phyloP scores from a whole-genome alignment of 2,113 vertebrate genomes.

The Ophthalmolycus amberensis region DNA sequence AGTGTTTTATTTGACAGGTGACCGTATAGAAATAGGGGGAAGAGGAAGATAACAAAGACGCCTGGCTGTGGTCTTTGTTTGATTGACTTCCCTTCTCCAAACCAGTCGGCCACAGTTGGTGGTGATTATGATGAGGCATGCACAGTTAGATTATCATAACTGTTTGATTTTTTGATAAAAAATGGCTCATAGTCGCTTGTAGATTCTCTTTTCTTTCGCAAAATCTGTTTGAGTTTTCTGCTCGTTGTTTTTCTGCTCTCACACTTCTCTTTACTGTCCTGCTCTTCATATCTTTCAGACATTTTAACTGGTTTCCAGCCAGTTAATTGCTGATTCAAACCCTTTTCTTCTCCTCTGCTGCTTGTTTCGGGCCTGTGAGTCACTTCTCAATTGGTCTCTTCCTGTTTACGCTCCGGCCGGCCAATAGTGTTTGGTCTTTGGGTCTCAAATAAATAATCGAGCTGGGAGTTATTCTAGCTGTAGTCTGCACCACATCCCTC shows the following conservation, averaged over 20 bases:
- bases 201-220: neutral
- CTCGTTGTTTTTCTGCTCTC: neutral
- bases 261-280: neutral
- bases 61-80: neutral
- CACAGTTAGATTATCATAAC: neutral
- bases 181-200: neutral
- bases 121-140: neutral
- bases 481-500: constrained; percentile 63
- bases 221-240: neutral
- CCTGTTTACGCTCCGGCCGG: constrained; percentile 65
- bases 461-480: constrained; percentile 54
- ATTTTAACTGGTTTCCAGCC: neutral
- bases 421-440: constrained; percentile 47
- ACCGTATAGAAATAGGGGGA: no score
- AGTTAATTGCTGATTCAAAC: neutral
- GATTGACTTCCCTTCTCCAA: neutral
- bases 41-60: neutral
- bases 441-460: constrained; percentile 38
- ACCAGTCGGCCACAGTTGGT: neutral
- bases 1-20: no score
- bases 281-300: neutral
- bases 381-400: constrained; percentile 61
- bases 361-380: constrained; percentile 27
- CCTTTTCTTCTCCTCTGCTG: neutral
- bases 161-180: no score